Conservation (phyloP, 2,113 vertebrate species). For the Xenopus borealis region DNA sequence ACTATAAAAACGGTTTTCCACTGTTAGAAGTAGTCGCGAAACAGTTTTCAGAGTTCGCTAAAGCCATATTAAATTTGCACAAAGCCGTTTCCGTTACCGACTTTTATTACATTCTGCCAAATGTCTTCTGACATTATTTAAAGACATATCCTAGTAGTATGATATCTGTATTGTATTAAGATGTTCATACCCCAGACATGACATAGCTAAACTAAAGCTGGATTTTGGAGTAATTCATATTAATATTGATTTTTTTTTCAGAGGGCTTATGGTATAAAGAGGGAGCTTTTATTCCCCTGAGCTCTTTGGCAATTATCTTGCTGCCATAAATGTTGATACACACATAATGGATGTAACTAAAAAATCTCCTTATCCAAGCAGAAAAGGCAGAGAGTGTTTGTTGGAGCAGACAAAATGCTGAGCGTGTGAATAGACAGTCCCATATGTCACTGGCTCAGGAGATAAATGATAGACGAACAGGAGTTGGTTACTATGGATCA, state of each 20-base stretch:
- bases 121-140: too few relatives aligned
- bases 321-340: slow-evolving; percentile 78
- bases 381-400: slow-evolving; percentile 72
- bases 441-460: slow-evolving; percentile 72
- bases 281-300: slow-evolving; percentile 69
- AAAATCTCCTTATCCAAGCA: slow-evolving; percentile 75
- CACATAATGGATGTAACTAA: slow-evolving; percentile 74
- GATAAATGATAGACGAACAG: slow-evolving; percentile 74
- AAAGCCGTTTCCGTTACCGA: too few relatives aligned
- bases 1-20: too few relatives aligned
- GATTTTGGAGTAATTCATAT: slow-evolving; percentile 60
- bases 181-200: too few relatives aligned
- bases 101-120: too few relatives aligned
- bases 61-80: too few relatives aligned
- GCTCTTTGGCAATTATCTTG: slow-evolving; percentile 75
- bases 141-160: too few relatives aligned
- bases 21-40: too few relatives aligned
- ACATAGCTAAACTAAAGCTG: slow-evolving; percentile 50
- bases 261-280: slow-evolving; percentile 60
- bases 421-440: slow-evolving; percentile 72
- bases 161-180: too few relatives aligned
- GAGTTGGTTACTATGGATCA: slow-evolving; percentile 72
- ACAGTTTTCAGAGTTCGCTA: too few relatives aligned
- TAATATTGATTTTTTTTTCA: slow-evolving; percentile 66
- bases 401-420: slow-evolving; percentile 75